These are phyloP conservation scores for Macropis europaea DNA, from an alignment of 2,888 invertebrate genomes.

Conservation along the genomic window DNA sequence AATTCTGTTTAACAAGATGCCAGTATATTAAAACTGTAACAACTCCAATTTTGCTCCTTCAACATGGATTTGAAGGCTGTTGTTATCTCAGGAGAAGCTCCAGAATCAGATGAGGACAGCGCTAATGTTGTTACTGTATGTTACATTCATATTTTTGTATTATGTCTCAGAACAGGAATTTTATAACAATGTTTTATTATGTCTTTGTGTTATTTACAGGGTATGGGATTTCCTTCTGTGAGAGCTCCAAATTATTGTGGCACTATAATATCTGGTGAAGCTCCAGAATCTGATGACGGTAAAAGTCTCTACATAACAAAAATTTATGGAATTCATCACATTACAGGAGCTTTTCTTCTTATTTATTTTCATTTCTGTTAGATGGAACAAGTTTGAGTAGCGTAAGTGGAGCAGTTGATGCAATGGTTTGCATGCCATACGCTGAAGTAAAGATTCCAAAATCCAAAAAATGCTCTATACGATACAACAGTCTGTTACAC, in stretches of 20 bases:
- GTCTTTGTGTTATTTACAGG: conserved; percentile 53
- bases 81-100: conserved; percentile 76
- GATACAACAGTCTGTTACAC: conserved; percentile 78
- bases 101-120: conserved; percentile 77
- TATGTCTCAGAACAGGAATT: background rate
- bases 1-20: background rate
- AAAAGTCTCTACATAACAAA: background rate
- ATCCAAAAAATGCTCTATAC: conserved; percentile 70
- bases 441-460: conserved; percentile 66
- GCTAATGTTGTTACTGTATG: conserved; percentile 69
- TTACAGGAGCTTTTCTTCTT: background rate
- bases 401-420: conserved; percentile 72
- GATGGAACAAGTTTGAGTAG: conserved; percentile 74
- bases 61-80: conserved; percentile 76
- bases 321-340: background rate
- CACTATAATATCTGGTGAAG: conserved; percentile 76
- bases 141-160: background rate
- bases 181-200: background rate
- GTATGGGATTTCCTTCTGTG: conserved; percentile 66
- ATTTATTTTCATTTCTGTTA: conserved; percentile 37
- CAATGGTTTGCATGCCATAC: conserved; percentile 73
- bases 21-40: too few relatives aligned
- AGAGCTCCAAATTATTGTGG: conserved; percentile 71
- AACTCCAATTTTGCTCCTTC: background rate
- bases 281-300: conserved; percentile 78